Percentiles rank a stretch among this genome's conserved stretches.
phyloP scores from a whole-genome alignment of 2,888 invertebrate genomes.

The Papilio protenor region DNA sequence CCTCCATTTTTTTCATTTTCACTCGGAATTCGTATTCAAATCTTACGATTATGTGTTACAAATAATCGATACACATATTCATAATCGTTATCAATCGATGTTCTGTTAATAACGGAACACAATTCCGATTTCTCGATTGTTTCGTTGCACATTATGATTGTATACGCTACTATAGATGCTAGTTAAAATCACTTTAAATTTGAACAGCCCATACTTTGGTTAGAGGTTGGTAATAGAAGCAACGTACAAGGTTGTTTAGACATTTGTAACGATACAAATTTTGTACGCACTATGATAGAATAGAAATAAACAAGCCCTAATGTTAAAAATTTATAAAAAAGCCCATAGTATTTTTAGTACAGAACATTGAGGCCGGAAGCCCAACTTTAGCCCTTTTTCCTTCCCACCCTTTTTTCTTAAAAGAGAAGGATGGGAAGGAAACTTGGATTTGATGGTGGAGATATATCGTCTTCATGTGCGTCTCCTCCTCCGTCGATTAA shows the following conservation, averaged over 20 bases:
- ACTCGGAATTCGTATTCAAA: constrained; percentile 33
- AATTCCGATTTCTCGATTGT: constrained; percentile 52
- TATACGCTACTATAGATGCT: constrained; percentile 45
- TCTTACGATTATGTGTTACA: constrained; percentile 42
- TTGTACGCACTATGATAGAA: constrained; percentile 34
- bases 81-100: constrained; percentile 42
- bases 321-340: not conserved
- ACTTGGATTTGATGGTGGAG: too few species aligned
- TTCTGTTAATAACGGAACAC: constrained; percentile 38
- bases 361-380: too few species aligned
- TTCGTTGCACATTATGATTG: constrained; percentile 46
- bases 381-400: too few species aligned
- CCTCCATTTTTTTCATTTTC: constrained; percentile 33
- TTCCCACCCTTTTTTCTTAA: too few species aligned
- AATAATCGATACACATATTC: constrained; percentile 43
- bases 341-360: too few species aligned
- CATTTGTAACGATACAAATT: constrained; percentile 17
- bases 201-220: constrained; percentile 32
- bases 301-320: not conserved
- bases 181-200: constrained; percentile 47
- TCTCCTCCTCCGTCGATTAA: too few species aligned
- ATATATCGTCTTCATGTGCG: too few species aligned
- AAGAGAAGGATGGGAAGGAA: too few species aligned
- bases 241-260: constrained; percentile 23
- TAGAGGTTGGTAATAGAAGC: constrained; percentile 34